Conservation (phyloP, 2,113 vertebrate genomes). For the Eptesicus fuscus region DNA sequence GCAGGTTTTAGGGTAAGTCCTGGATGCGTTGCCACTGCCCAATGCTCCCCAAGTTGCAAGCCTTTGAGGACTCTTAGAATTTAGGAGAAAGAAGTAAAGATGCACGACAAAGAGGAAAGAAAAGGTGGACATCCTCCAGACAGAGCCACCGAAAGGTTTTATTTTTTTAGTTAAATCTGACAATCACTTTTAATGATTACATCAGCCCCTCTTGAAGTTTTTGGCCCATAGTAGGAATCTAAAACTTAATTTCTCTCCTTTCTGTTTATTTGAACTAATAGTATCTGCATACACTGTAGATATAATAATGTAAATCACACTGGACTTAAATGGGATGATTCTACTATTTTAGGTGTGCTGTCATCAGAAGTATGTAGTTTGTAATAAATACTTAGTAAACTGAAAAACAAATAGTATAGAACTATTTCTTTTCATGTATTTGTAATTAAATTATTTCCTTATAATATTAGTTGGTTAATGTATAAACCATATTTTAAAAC, state of each 20-base stretch:
- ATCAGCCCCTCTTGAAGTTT: background rate
- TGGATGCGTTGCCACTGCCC: background rate
- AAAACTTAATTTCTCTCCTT: background rate
- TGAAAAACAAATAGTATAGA: background rate
- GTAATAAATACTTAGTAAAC: background rate
- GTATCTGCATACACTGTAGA: background rate
- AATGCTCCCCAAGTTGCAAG: background rate
- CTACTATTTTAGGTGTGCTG: background rate
- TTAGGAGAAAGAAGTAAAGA: background rate
- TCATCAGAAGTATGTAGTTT: background rate
- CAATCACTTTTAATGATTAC: background rate
- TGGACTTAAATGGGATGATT: slow-evolving; percentile 19
- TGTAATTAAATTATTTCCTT: slow-evolving; percentile 22
- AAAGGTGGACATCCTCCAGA: background rate
- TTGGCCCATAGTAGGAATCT: background rate
- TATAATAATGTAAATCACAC: background rate
- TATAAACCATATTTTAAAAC: slow-evolving; percentile 45
- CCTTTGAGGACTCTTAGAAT: background rate
- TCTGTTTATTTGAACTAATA: background rate
- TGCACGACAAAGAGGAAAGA: background rate
- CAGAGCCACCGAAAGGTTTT: background rate
- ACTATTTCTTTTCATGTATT: slow-evolving; percentile 1
- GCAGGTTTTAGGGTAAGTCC: background rate
- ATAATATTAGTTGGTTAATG: slow-evolving; percentile 26
- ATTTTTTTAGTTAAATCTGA: background rate